Evolutionary conservation across 2,888 invertebrate genomes (phyloP).

Genomic region (Icerya purchasi): DNA sequence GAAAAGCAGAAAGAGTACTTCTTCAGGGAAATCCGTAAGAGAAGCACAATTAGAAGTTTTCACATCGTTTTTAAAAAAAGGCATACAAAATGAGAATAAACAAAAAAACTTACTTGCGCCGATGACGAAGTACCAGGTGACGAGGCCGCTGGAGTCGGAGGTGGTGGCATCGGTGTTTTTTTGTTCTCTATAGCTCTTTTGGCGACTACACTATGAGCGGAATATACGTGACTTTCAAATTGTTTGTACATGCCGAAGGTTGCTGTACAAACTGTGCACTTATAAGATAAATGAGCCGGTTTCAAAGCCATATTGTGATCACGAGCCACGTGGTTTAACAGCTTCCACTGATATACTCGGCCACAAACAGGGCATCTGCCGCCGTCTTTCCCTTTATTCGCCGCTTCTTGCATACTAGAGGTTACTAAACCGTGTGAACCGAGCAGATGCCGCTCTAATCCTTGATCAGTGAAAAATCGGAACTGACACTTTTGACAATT

Average conservation of each 20-base stretch:
- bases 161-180: constrained; percentile 29
- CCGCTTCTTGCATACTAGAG: constrained; percentile 86
- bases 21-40: too few relatives aligned
- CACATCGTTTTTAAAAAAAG: too few relatives aligned
- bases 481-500: constrained; percentile 93
- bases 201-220: constrained; percentile 75
- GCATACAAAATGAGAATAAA: too few relatives aligned
- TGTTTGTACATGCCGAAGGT: constrained; percentile 89
- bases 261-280: constrained; percentile 84
- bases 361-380: constrained; percentile 89
- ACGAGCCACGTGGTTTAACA: constrained; percentile 73
- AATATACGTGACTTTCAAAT: constrained; percentile 83
- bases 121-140: constrained; percentile 26
- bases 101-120: too few relatives aligned
- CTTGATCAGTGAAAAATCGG: constrained; percentile 85
- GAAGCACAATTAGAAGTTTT: too few relatives aligned
- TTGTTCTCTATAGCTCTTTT: constrained; percentile 66
- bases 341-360: constrained; percentile 83
- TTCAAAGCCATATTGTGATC: constrained; percentile 81
- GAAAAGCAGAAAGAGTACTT: too few relatives aligned
- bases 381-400: constrained; percentile 82
- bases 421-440: constrained; percentile 88
- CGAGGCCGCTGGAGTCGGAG: constrained; percentile 25
- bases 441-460: constrained; percentile 78
- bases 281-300: constrained; percentile 81